Base-by-base conservation (phyloP, 2,888 invertebrate species). In the Drosophila monieri region DNA sequence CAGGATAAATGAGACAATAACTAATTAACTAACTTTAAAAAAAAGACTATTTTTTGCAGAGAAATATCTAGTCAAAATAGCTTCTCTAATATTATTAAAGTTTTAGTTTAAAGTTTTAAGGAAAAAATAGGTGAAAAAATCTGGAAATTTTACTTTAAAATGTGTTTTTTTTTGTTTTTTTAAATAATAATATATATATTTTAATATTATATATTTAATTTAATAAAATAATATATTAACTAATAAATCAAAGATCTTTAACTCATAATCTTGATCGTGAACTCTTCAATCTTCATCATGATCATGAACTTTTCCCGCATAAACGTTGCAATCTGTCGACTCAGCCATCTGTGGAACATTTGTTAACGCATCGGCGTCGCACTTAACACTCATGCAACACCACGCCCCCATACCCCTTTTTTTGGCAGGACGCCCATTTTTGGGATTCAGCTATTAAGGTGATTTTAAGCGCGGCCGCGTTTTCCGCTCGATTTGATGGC, bases 401-500 rank as follows among this genome's bases (percentile, higher is more conserved):
- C 15, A 23, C 6, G 6, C 25, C 32, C 9, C 44, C 9, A 4
- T 8, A 8, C 10, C 8, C 14, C 25, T 53, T 10, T n/a, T 35
- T 39, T 5, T 25, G 15, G 23, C 6, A 12, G 23, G 9, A 3
- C 9, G 8, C 3, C 18, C n/a, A 23, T 27, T 52, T 46, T 49
- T 48, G 41, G 47, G 15, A 30, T 47, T 39, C 39, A 39, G 44
- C 75, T 57, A 58, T 72, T 77, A 74, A 80, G 71, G 80, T 86
- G 81, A 74, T 80, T 73, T 80, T 84, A 68, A 57, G 64, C 44
- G 69, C 71, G 21, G 55, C 46, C 73, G 85, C 69, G 70, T 85
- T 80, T 81, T 81, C 83, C 83, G 72, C 79, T 74, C 81, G 88
- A 81, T 87, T 81, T 81, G 83, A 79, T 85, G 64, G 74, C 70